A percentile compares a stretch with the other conserved stretches of the same genome.
Evolutionary conservation across 2,888 invertebrate genomes (phyloP).

Genomic region (Scelioninae gen. 2): DNA sequence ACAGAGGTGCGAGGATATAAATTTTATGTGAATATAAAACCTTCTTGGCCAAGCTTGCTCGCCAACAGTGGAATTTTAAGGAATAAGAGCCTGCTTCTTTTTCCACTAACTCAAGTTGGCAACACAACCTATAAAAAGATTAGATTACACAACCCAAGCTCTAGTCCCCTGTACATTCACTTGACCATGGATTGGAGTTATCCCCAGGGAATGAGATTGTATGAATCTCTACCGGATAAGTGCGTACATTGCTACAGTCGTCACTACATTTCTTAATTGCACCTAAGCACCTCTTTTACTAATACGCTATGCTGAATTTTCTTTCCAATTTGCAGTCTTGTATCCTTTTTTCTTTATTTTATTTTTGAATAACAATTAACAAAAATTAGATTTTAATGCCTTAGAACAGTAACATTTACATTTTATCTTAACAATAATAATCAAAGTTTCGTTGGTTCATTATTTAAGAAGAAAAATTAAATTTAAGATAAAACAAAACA

Average conservation of each 20-base stretch:
- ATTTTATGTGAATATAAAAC: conserved; percentile 81
- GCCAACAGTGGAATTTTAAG: conserved; percentile 65
- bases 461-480: no score
- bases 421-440: no score
- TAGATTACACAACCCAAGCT: conserved; percentile 84
- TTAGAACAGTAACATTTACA: not conserved
- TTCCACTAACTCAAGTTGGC: conserved; percentile 86
- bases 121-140: conserved; percentile 81
- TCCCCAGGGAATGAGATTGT: conserved; percentile 79
- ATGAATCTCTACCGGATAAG: conserved; percentile 76
- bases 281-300: conserved; percentile 17
- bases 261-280: conserved; percentile 39
- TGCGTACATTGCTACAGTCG: conserved; percentile 64
- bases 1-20: conserved; percentile 82
- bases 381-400: not conserved
- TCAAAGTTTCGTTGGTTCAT: no score
- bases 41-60: conserved; percentile 81
- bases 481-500: no score
- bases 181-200: conserved; percentile 83
- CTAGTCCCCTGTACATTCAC: conserved; percentile 84
- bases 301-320: not conserved
- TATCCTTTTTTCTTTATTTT: not conserved
- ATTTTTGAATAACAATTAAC: not conserved
- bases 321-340: not conserved
- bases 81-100: conserved; percentile 77